Base-by-base conservation (phyloP, 2,113 vertebrate genomes). In the Prietella phreatophila region DNA sequence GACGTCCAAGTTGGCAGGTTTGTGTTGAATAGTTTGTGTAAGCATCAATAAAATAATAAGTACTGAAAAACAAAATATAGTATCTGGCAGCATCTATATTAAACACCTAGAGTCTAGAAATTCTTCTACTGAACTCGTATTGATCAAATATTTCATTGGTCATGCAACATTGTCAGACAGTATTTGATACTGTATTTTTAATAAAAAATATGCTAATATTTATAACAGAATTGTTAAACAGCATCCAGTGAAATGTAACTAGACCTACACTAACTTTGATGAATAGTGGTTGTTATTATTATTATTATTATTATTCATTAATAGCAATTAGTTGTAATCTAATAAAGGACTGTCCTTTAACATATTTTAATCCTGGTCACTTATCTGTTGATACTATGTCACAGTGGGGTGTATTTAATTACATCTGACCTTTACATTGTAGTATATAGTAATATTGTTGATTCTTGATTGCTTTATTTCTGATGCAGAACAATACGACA, bases 1-100 rank as follows among this genome's bases (percentile, higher is more conserved):
- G 96, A 98, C 97, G 90, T 97, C 97, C 93, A 99, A 99, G 95
- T 94, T 99, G 95, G 97, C 98, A 96, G 98, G 98, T 99, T 95
- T 88, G 80, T 94, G 83, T 56, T 0, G 27, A 20, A 2, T 13
- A 47, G 22, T 22, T 17, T 60, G 25, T 56, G 11, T 22, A 55
- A 33, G 8, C 27, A 73, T n/a, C 27, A 19, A 22, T 33, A 55
- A 69, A 65, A 65, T 4, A 42, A 83, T 0, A 9, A 36, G 33
- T 71, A 55, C 36, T 85, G 5, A 50, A 60, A 11, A 36, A 36
- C 8, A n/a, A n/a, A 56, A 55, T 30, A 30, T 55, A 8, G 0
- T 55, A 14, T 80, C 11, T 56, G n/a, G 33, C 17, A 20, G 78
- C 33, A 55, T 79, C 15, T 79, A 27, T 55, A 30, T 53, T 8